Conservation (phyloP, 1,140 invertebrate genomes). For the Lucilia cuprina region DNA sequence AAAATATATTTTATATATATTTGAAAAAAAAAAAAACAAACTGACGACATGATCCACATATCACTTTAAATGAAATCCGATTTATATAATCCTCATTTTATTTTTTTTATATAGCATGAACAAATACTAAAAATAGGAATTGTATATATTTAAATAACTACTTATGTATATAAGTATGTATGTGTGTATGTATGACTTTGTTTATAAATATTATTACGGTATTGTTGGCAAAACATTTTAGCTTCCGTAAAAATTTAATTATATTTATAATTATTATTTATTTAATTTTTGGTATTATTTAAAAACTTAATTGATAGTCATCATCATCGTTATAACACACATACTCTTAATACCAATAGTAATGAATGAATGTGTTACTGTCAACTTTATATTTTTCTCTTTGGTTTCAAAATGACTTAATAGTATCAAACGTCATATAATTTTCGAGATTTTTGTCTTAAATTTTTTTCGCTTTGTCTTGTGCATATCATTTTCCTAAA, state of each 20-base stretch:
- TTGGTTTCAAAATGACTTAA: not conserved
- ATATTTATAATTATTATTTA: not conserved
- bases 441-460: not conserved
- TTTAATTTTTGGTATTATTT: too few species aligned
- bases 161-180: not conserved
- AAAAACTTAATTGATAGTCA: not conserved
- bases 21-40: not conserved
- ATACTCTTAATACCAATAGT: not conserved
- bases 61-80: not conserved
- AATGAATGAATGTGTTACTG: too few species aligned
- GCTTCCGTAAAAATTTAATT: slow-evolving; percentile 9
- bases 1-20: too few species aligned
- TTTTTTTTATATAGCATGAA: not conserved
- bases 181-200: not conserved
- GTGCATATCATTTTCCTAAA: slow-evolving; percentile 26
- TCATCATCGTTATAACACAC: not conserved
- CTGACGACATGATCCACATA: not conserved
- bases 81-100: not conserved
- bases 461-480: not conserved
- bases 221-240: not conserved
- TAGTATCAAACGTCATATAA: not conserved
- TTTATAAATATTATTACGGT: not conserved
- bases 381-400: too few species aligned
- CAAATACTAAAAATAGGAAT: too few species aligned
- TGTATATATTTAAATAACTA: not conserved